phyloP scores from a whole-genome alignment of 2,113 vertebrate species.

The Sander lucioperca region DNA sequence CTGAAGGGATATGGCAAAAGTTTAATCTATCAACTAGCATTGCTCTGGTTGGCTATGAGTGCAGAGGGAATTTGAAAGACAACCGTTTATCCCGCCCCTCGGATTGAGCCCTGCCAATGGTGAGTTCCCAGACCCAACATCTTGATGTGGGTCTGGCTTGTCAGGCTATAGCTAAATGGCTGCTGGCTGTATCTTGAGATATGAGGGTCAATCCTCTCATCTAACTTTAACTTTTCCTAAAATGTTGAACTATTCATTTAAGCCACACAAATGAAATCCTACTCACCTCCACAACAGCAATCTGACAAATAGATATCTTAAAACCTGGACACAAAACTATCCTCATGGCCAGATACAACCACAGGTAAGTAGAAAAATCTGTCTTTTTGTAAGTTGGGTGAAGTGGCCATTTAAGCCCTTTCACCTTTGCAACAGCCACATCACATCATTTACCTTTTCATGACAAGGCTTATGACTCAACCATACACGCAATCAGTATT shows the following conservation, averaged over 20 bases:
- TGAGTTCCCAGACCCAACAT: too few relatives aligned
- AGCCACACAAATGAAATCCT: background rate
- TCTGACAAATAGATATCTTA: slow-evolving; percentile 15
- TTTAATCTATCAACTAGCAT: too few relatives aligned
- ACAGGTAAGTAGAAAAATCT: background rate
- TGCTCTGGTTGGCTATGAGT: too few relatives aligned
- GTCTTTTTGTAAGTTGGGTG: background rate
- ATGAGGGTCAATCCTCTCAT: background rate
- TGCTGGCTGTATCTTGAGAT: background rate
- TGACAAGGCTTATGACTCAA: slow-evolving; percentile 27
- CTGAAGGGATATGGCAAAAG: too few relatives aligned
- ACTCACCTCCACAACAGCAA: slow-evolving; percentile 6
- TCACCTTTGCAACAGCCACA: slow-evolving; percentile 10
- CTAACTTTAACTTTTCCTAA: background rate
- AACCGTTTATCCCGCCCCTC: too few relatives aligned
- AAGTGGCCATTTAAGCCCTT: background rate
- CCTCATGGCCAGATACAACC: background rate
- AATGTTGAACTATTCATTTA: background rate
- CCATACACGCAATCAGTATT: background rate
- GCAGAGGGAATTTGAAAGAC: too few relatives aligned
- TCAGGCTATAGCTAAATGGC: background rate
- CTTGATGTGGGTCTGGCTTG: too few relatives aligned
- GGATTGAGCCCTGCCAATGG: too few relatives aligned
- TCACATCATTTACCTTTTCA: slow-evolving; percentile 16
- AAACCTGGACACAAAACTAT: background rate